Conservation (phyloP, 2,888 invertebrate species). For the Pteria penguin region DNA sequence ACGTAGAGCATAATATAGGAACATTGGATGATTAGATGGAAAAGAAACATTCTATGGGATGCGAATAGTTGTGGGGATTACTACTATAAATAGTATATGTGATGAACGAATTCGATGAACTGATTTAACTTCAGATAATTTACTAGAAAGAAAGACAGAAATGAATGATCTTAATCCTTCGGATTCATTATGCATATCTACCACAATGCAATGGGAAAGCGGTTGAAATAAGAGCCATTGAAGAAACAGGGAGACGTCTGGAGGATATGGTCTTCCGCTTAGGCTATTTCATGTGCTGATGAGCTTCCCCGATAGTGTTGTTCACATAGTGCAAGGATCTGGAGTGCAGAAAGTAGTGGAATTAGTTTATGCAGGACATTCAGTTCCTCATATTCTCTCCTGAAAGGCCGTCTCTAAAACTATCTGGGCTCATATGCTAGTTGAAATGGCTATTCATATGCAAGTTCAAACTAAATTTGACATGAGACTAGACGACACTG, state of each 20-base stretch:
- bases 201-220: constrained; percentile 56
- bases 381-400: too few species aligned
- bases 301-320: constrained; percentile 14
- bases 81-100: constrained; percentile 10
- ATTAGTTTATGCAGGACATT: not conserved
- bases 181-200: constrained; percentile 51
- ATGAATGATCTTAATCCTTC: constrained; percentile 58
- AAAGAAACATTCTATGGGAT: constrained; percentile 52
- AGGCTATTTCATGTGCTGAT: constrained; percentile 16
- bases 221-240: not conserved
- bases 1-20: constrained; percentile 61
- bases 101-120: not conserved
- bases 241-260: not conserved
- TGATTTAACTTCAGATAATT: not conserved
- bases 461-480: too few species aligned
- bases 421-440: not conserved
- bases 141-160: not conserved
- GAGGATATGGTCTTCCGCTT: constrained; percentile 5
- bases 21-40: constrained; percentile 61
- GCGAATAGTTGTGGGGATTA: constrained; percentile 47
- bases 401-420: too few species aligned
- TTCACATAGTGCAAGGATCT: constrained; percentile 2
- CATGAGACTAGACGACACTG: too few species aligned
- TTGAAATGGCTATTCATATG: not conserved
- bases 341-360: not conserved